Conservation (phyloP, 2,113 vertebrate genomes). For the Xenus cinereus region DNA sequence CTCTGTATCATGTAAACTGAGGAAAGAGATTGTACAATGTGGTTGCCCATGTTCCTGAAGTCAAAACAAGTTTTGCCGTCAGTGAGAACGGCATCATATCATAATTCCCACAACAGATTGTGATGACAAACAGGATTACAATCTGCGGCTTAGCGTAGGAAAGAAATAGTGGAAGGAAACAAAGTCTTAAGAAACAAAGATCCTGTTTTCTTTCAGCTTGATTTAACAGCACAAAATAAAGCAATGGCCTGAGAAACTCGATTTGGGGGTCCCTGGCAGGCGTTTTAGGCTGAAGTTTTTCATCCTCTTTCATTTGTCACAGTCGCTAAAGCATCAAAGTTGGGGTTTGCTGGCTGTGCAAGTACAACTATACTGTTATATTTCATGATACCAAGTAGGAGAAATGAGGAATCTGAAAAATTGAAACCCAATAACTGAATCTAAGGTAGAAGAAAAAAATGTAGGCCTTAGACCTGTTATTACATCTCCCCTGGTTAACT, state of each 20-base stretch:
- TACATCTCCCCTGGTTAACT: not conserved
- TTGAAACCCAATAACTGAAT: not conserved
- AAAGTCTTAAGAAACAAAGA: constrained; percentile 26
- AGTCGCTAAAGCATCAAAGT: not conserved
- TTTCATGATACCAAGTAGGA: not conserved
- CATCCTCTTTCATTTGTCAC: not conserved
- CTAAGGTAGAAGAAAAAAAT: not conserved
- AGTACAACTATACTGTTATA: not conserved
- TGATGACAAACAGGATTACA: constrained; percentile 46
- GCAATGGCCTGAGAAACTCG: not conserved
- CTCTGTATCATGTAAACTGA: constrained; percentile 1
- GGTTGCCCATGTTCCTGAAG: not conserved
- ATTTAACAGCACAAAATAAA: not conserved
- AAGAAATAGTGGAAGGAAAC: constrained; percentile 58
- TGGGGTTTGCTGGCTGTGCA: not conserved
- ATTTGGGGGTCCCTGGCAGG: not conserved
- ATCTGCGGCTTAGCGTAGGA: not conserved
- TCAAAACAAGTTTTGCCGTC: not conserved
- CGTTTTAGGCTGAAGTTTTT: not conserved
- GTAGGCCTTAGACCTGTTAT: not conserved
- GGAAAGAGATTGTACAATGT: constrained; percentile 26
- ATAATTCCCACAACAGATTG: constrained; percentile 23
- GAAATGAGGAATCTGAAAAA: not conserved
- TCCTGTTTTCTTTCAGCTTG: not conserved
- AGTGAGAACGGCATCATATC: constrained; percentile 5